phyloP scores from a whole-genome alignment of 92 coral and sea anemone genomes.

The Epizoanthus fatuus region DNA sequence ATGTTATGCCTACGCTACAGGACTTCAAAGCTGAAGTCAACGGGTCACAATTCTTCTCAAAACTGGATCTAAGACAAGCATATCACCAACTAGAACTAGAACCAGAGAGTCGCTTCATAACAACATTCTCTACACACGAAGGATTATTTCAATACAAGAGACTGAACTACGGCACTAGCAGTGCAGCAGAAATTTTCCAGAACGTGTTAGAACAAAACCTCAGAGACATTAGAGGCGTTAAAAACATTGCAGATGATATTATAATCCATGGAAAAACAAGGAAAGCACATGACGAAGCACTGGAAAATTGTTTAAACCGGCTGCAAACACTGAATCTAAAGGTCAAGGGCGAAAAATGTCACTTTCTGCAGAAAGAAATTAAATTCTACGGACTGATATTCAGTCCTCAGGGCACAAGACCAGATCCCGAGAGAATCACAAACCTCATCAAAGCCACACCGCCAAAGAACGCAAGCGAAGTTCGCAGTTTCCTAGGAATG shows the following conservation, averaged over 20 bases:
- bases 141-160: slow-evolving; percentile 44
- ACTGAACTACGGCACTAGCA: slow-evolving; percentile 27
- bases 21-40: slow-evolving; percentile 49
- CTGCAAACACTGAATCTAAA: slow-evolving; percentile 25
- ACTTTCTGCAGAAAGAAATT: slow-evolving; percentile 29
- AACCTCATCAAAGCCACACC: slow-evolving; percentile 19
- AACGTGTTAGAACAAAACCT: slow-evolving; percentile 26
- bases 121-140: slow-evolving; percentile 46
- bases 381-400: slow-evolving; percentile 47
- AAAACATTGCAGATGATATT: slow-evolving; percentile 44
- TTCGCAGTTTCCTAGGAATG: slow-evolving; percentile 46
- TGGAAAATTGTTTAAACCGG: slow-evolving; percentile 21
- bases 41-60: slow-evolving; percentile 51
- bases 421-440: slow-evolving; percentile 45
- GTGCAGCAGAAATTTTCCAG: slow-evolving; percentile 48
- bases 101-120: slow-evolving; percentile 40
- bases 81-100: slow-evolving; percentile 48
- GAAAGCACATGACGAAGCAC: slow-evolving; percentile 19
- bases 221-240: slow-evolving; percentile 39
- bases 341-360: slow-evolving; percentile 30
- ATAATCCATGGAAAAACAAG: slow-evolving; percentile 37
- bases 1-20: slow-evolving; percentile 53
- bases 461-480: slow-evolving; percentile 32
- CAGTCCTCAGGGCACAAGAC: slow-evolving; percentile 26
- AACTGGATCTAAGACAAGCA: slow-evolving; percentile 39